These are phyloP conservation scores for Netta rufina DNA, from an alignment of 2,797 vertebrate genomes.

Conservation along the genomic window DNA sequence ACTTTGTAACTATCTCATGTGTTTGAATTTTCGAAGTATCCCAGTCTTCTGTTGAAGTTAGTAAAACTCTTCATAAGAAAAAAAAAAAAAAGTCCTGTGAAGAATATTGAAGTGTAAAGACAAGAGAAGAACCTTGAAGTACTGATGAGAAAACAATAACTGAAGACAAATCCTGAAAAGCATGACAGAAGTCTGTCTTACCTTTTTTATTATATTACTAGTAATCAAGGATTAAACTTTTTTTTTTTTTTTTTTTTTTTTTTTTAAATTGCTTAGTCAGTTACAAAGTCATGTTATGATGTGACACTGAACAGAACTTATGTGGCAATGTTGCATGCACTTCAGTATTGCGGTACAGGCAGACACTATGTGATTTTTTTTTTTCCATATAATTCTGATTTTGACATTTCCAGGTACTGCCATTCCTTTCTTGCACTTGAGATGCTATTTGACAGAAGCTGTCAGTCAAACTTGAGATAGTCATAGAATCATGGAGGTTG, in stretches of 20 bases:
- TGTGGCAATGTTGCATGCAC: not conserved
- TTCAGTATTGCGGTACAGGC: not conserved
- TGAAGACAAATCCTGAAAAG: not conserved
- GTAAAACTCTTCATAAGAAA: not conserved
- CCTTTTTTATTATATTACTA: not conserved
- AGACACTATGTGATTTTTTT: not conserved
- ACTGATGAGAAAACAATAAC: not conserved
- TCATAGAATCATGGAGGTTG: too few species aligned
- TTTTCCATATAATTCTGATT: not conserved
- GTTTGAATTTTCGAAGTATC: not conserved
- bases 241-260: not conserved
- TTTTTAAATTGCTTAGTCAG: not conserved
- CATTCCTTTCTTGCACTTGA: not conserved
- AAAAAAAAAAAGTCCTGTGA: not conserved
- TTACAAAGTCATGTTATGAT: not conserved
- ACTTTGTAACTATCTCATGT: not conserved
- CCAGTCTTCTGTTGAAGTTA: not conserved
- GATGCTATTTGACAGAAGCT: not conserved
- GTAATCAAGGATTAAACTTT: not conserved
- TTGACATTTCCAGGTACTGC: not conserved
- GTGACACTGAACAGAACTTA: not conserved
- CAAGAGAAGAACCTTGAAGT: not conserved
- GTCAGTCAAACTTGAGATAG: not conserved
- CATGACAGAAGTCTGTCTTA: not conserved
- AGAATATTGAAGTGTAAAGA: not conserved